Conservation (phyloP, 2,797 vertebrate genomes). For the Tapera naevia region DNA sequence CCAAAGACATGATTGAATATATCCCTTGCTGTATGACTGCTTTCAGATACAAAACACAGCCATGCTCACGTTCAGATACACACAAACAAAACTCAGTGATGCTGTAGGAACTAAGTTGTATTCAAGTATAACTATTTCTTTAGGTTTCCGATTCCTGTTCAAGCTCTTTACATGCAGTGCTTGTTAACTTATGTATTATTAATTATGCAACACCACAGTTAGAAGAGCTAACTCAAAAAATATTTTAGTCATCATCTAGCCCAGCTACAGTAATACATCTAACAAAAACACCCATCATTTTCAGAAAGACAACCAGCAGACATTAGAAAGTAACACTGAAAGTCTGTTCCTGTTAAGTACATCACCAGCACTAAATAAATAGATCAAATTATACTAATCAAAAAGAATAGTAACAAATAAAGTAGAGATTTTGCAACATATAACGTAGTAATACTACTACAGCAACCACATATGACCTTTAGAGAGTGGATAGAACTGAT, state of each 20-base stretch:
- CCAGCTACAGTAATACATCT: not conserved
- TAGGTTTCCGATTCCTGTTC: not conserved
- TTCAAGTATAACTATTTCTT: not conserved
- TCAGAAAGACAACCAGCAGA: not conserved
- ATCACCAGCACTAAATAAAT: not conserved
- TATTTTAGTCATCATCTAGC: not conserved
- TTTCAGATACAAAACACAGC: not conserved
- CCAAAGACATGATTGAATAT: not conserved
- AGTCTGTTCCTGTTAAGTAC: not conserved
- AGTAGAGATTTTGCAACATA: not conserved
- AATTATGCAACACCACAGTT: not conserved
- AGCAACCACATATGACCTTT: not conserved
- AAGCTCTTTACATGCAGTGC: not conserved
- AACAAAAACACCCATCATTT: not conserved
- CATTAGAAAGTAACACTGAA: not conserved
- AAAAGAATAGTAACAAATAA: not conserved
- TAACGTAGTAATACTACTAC: not conserved
- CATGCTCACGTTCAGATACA: not conserved
- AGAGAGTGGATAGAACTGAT: not conserved
- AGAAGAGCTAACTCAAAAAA: not conserved
- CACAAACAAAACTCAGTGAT: not conserved
- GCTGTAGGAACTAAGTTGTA: not conserved
- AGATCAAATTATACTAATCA: not conserved
- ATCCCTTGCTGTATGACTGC: rapidly evolving
- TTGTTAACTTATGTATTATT: not conserved